phyloP scores from a whole-genome alignment of 1,140 invertebrate species.

The Psilanteris sp. region DNA sequence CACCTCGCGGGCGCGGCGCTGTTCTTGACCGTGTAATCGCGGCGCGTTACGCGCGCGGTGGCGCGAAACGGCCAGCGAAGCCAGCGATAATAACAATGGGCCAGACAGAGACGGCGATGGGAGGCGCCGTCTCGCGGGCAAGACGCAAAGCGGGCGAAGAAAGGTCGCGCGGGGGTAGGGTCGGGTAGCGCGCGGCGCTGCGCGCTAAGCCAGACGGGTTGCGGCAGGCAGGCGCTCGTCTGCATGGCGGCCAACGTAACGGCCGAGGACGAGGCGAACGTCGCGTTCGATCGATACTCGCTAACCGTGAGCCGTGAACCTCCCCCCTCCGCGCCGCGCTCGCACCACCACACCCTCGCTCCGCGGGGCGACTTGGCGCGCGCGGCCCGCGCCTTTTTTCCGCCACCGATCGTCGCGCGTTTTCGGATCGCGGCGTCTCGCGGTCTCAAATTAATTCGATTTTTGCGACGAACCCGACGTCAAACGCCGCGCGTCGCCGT shows the following conservation, averaged over 20 bases:
- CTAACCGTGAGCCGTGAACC: constrained; percentile 26
- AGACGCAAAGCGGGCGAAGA: constrained; percentile 14
- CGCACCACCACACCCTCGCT: constrained; percentile 18
- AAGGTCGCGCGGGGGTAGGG: constrained; percentile 1
- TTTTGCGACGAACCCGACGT: too few relatives aligned
- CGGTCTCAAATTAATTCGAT: too few relatives aligned
- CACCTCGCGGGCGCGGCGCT: too few relatives aligned
- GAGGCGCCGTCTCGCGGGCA: constrained; percentile 23
- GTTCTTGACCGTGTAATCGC: too few relatives aligned
- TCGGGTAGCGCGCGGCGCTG: constrained; percentile 6
- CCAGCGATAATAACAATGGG: neutral
- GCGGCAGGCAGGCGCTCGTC: constrained; percentile 16
- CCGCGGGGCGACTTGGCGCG: neutral
- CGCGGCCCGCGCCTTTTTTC: too few relatives aligned
- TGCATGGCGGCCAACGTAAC: constrained; percentile 37
- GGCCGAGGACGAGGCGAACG: constrained; percentile 15
- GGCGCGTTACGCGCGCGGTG: too few relatives aligned
- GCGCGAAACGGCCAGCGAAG: too few relatives aligned
- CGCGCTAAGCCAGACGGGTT: constrained; percentile 23
- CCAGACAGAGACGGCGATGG: neutral
- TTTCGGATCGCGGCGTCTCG: too few relatives aligned
- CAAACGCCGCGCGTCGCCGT: too few relatives aligned
- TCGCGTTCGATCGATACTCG: constrained; percentile 35
- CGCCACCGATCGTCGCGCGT: too few relatives aligned
- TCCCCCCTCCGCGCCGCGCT: constrained; percentile 8